phyloP scores from a whole-genome alignment of 2,113 vertebrate species.

The Cichladusa arquata region DNA sequence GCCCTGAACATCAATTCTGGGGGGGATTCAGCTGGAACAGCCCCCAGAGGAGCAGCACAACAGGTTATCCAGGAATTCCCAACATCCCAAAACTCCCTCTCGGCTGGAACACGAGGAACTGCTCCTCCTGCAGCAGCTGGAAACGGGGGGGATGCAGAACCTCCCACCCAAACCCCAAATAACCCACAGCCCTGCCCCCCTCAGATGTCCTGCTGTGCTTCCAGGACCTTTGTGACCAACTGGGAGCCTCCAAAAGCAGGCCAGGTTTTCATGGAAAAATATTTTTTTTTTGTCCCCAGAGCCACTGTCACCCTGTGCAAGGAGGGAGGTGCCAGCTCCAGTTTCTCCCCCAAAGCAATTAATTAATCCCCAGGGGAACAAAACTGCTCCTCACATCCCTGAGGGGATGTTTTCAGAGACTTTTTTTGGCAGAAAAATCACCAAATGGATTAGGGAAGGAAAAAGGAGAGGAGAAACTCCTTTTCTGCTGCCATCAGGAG shows the following conservation, averaged over 20 bases:
- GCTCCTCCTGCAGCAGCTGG: neutral
- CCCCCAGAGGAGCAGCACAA: neutral
- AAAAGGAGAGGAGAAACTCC: neutral
- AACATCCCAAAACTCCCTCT: neutral
- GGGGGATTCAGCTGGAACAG: neutral
- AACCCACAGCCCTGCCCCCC: neutral
- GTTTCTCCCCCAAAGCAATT: neutral
- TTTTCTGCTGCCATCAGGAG: neutral
- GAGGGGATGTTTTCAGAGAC: no score
- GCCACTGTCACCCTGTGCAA: fast-evolving
- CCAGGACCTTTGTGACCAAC: neutral
- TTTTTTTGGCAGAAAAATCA: neutral
- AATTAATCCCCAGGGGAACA: neutral
- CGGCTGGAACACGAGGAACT: neutral
- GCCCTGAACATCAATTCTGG: neutral
- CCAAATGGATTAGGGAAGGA: neutral
- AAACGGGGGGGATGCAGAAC: neutral
- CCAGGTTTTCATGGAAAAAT: neutral
- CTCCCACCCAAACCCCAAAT: neutral
- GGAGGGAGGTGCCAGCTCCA: neutral
- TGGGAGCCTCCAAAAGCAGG: neutral
- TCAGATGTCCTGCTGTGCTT: fast-evolving
- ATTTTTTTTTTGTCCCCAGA: neutral
- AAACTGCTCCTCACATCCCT: neutral
- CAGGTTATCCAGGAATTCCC: neutral